Evolutionary conservation across 2,888 invertebrate genomes (phyloP).

Genomic region (Cyaniris semiargus): DNA sequence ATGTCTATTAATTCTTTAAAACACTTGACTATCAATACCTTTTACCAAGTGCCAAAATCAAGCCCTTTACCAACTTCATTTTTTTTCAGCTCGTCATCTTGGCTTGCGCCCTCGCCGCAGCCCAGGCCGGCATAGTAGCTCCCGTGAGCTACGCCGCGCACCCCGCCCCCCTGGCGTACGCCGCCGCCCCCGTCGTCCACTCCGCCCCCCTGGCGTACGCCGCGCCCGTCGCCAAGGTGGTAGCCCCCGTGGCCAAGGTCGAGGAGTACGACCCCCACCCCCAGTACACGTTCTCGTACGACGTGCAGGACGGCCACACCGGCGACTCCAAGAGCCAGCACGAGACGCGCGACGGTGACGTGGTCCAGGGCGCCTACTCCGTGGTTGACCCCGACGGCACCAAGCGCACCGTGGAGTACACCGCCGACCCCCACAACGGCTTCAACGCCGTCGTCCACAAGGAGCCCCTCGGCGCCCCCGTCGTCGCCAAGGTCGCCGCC

Average conservation of each 20-base stretch:
- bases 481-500: slow-evolving; percentile 48
- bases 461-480: slow-evolving; percentile 58
- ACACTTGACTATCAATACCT: too few species aligned
- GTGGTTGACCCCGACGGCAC: slow-evolving; percentile 67
- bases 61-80: too few species aligned
- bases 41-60: too few species aligned
- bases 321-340: slow-evolving; percentile 68
- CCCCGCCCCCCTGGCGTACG: slow-evolving; percentile 56
- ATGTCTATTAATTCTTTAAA: too few species aligned
- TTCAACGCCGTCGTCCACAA: slow-evolving; percentile 69
- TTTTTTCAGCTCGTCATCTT: slow-evolving; percentile 59
- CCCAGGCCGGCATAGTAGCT: slow-evolving; percentile 51
- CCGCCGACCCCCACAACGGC: slow-evolving; percentile 65
- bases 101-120: slow-evolving; percentile 59
- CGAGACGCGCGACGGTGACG: slow-evolving; percentile 65
- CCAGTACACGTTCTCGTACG: slow-evolving; percentile 76
- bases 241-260: slow-evolving; percentile 50
- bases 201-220: slow-evolving; percentile 46
- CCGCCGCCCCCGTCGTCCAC: slow-evolving; percentile 51
- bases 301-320: slow-evolving; percentile 64
- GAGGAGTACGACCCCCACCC: slow-evolving; percentile 61
- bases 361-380: slow-evolving; percentile 69
- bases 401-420: slow-evolving; percentile 67
- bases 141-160: slow-evolving; percentile 66
- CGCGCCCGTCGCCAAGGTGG: slow-evolving; percentile 45